Evolutionary conservation across 2,888 invertebrate genomes (phyloP).

Genomic region (Hypomecis atomaria): DNA sequence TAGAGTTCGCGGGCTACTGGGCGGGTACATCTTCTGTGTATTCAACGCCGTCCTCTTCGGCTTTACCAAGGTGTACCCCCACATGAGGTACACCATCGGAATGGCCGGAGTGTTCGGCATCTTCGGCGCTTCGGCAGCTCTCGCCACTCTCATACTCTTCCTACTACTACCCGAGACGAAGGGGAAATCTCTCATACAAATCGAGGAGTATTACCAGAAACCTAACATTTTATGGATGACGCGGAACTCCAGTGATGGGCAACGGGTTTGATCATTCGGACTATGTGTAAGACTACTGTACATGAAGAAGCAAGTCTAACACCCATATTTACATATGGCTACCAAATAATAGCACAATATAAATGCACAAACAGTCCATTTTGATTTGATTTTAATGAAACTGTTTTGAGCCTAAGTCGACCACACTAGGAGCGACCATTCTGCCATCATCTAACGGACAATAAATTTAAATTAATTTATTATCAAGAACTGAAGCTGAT

Average conservation of each 20-base stretch:
- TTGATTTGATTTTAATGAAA: too few relatives aligned
- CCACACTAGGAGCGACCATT: too few relatives aligned
- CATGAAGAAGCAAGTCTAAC: not conserved
- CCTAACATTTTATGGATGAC: constrained; percentile 86
- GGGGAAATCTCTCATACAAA: constrained; percentile 88
- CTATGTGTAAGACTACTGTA: not conserved
- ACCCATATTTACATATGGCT: too few relatives aligned
- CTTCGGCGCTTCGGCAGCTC: constrained; percentile 87
- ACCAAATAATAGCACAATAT: too few relatives aligned
- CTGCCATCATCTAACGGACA: too few relatives aligned
- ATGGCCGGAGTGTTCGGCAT: constrained; percentile 88
- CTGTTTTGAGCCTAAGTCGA: too few relatives aligned
- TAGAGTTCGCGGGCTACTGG: constrained; percentile 89
- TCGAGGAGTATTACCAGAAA: constrained; percentile 91
- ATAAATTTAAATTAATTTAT: too few relatives aligned
- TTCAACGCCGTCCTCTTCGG: constrained; percentile 89
- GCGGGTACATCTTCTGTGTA: constrained; percentile 89
- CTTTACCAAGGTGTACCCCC: constrained; percentile 89
- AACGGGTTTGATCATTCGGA: constrained; percentile 54
- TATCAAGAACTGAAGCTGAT: too few relatives aligned
- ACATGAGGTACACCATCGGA: constrained; percentile 85
- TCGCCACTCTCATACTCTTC: constrained; percentile 87
- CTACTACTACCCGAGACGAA: constrained; percentile 90
- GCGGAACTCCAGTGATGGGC: constrained; percentile 68
- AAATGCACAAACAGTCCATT: too few relatives aligned